Evolutionary conservation across 2,113 vertebrate genomes (phyloP).

Genomic region (Xenus cinereus): DNA sequence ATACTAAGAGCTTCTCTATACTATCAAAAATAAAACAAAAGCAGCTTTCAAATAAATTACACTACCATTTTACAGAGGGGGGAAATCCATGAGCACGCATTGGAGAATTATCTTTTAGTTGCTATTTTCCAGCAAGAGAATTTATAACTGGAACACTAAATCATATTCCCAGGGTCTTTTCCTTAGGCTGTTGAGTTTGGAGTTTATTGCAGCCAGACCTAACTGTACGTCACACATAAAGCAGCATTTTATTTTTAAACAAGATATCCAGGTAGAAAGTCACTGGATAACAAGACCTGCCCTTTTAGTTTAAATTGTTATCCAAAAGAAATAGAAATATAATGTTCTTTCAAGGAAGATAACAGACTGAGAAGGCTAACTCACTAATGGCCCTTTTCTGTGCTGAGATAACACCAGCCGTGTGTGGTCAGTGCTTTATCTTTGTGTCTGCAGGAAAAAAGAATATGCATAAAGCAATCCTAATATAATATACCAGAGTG

Average conservation of each 20-base stretch:
- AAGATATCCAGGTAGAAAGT: neutral
- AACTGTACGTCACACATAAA: rapidly evolving
- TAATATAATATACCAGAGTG: neutral
- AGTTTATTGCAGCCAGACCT: neutral
- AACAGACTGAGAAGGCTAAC: neutral
- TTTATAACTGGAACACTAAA: neutral
- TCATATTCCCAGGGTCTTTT: neutral
- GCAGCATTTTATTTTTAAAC: neutral
- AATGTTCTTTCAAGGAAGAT: neutral
- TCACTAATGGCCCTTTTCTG: neutral
- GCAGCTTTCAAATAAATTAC: constrained; percentile 71
- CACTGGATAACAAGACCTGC: neutral
- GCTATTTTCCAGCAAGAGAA: neutral
- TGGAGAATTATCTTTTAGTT: neutral
- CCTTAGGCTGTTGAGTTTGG: neutral
- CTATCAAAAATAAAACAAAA: constrained; percentile 79
- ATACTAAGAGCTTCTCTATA: constrained; percentile 68
- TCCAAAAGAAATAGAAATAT: neutral
- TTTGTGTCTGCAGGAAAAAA: neutral
- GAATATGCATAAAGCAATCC: neutral
- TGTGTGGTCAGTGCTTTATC: neutral
- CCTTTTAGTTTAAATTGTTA: neutral
- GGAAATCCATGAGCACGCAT: neutral
- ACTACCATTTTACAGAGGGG: constrained; percentile 11
- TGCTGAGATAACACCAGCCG: neutral